Evolutionary conservation across 2,888 invertebrate species (phyloP).

Genomic region (Omphaloscelis lunosa): DNA sequence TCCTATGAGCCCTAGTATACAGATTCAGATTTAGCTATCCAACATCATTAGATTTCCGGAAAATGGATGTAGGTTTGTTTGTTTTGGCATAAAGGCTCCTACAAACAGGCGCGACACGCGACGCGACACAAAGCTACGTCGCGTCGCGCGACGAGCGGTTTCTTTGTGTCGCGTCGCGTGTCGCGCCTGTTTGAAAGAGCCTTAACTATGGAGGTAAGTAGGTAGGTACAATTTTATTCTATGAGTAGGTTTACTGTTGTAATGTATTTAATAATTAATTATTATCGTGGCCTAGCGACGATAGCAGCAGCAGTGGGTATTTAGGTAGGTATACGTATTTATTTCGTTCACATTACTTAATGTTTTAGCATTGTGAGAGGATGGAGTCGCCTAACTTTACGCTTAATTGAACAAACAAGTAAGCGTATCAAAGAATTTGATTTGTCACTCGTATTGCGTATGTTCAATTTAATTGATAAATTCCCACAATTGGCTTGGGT

Average conservation of each 20-base stretch:
- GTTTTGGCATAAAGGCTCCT: background rate
- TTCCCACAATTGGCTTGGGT: slow-evolving; percentile 27
- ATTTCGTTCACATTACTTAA: too few species aligned
- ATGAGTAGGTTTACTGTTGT: background rate
- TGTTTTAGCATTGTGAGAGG: background rate
- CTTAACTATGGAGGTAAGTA: background rate
- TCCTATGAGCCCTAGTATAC: background rate
- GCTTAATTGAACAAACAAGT: slow-evolving; percentile 33
- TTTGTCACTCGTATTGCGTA: slow-evolving; percentile 12
- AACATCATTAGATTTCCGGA: background rate
- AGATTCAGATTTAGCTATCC: background rate
- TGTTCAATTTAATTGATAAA: slow-evolving; percentile 44
- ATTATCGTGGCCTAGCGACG: background rate
- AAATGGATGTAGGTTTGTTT: background rate
- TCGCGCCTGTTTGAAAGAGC: too few species aligned
- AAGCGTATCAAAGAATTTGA: slow-evolving; percentile 29
- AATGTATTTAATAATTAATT: slow-evolving; percentile 4
- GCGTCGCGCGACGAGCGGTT: too few species aligned
- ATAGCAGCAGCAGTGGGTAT: background rate
- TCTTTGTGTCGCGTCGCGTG: too few species aligned
- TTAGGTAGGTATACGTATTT: too few species aligned
- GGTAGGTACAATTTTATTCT: background rate
- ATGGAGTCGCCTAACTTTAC: slow-evolving; percentile 11
- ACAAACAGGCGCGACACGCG: too few species aligned
- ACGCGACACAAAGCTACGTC: too few species aligned